These are phyloP conservation scores for Celastrina argiolus DNA, from an alignment of 2,888 invertebrate genomes.

Conservation along the genomic window DNA sequence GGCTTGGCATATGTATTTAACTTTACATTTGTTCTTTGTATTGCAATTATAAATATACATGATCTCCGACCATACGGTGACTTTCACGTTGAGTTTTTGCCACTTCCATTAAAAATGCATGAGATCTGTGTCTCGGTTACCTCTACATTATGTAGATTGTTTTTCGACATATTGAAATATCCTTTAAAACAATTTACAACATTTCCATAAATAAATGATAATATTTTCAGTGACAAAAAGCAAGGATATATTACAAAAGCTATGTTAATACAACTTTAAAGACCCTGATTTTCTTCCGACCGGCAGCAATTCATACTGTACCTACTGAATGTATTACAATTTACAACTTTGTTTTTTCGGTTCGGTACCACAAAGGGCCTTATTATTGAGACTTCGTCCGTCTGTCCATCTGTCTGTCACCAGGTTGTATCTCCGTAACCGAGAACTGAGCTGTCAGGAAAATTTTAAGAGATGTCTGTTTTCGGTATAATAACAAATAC, in stretches of 20 bases:
- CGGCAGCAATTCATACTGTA: not conserved
- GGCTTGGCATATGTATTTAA: slow-evolving; percentile 40
- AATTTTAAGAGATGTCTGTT: too few species aligned
- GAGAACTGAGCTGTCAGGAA: too few species aligned
- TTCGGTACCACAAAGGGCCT: too few species aligned
- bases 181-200: slow-evolving; percentile 17
- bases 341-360: too few species aligned
- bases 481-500: too few species aligned
- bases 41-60: slow-evolving; percentile 72
- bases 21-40: slow-evolving; percentile 64
- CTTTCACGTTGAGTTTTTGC: slow-evolving; percentile 66
- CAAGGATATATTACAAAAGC: slow-evolving; percentile 1
- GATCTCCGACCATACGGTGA: slow-evolving; percentile 56
- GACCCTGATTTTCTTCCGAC: not conserved
- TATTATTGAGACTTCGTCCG: too few species aligned
- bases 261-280: slow-evolving; percentile 7
- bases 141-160: slow-evolving; percentile 28
- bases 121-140: slow-evolving; percentile 34
- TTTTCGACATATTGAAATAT: slow-evolving; percentile 14
- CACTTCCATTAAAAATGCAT: slow-evolving; percentile 64
- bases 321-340: not conserved
- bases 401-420: too few species aligned
- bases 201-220: slow-evolving; percentile 18
- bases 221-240: slow-evolving; percentile 14
- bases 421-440: too few species aligned